Conservation (phyloP, 1,140 invertebrate species). For the Lucilia cuprina region DNA sequence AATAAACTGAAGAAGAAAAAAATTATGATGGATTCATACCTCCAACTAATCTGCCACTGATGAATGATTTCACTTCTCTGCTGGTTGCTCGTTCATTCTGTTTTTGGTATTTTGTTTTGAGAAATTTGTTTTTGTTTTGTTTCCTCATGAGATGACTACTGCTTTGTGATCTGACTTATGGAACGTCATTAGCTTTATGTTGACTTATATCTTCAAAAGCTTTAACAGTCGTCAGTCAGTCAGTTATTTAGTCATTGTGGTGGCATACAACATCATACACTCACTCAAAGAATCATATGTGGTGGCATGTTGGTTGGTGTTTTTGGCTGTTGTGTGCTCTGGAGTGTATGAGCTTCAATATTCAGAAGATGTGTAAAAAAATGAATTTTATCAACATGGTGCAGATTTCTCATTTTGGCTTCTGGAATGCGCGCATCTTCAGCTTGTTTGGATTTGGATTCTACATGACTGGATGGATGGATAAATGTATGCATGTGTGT, state of each 20-base stretch:
- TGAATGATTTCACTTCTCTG: conserved; percentile 48
- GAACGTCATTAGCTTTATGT: conserved; percentile 33
- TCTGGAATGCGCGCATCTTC: conserved; percentile 55
- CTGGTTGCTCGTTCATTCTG: background rate
- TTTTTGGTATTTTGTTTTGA: background rate
- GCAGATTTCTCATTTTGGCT: conserved; percentile 61
- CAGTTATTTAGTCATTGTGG: conserved; percentile 34
- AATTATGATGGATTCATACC: conserved; percentile 61
- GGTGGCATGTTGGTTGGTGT: conserved; percentile 39
- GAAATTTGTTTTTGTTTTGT: background rate
- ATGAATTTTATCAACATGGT: conserved; percentile 55
- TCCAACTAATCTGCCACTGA: conserved; percentile 63
- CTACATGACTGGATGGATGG: background rate
- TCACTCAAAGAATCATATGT: background rate
- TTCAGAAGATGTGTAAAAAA: conserved; percentile 3
- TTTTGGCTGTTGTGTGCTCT: conserved; percentile 22
- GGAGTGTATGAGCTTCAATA: conserved; percentile 6
- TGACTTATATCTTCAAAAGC: conserved; percentile 27
- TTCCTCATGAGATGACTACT: conserved; percentile 20
- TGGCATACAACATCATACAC: background rate
- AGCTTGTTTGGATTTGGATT: background rate
- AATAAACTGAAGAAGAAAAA: background rate
- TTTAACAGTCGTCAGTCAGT: background rate
- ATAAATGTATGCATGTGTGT: background rate
- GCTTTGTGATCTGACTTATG: conserved; percentile 30